Percentiles rank a stretch among this genome's conserved stretches.
Conservation (phyloP, 1,140 invertebrate genomes). For the Drosophila mauritiana region DNA sequence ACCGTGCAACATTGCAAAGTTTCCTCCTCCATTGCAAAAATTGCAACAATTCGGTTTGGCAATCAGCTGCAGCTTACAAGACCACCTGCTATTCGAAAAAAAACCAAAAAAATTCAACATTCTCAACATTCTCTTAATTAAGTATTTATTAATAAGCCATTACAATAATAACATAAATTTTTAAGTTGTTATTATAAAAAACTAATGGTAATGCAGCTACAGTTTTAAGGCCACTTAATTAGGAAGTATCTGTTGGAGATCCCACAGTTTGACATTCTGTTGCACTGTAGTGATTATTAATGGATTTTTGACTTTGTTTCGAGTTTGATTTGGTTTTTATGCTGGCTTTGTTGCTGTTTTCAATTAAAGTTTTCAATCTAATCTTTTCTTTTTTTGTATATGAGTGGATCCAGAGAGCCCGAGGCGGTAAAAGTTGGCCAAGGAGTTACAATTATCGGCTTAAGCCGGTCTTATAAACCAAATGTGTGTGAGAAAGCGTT, state of each 20-base stretch:
- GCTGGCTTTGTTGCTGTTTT: constrained; percentile 38
- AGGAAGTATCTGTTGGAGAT: constrained; percentile 9
- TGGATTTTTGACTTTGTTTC: constrained; percentile 37
- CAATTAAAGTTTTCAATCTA: constrained; percentile 50
- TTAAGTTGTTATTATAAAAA: background rate
- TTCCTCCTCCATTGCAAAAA: constrained; percentile 20
- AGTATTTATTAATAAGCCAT: no score
- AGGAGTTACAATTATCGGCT: constrained; percentile 61
- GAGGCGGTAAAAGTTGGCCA: constrained; percentile 59
- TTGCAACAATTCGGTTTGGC: constrained; percentile 32
- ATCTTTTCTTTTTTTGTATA: background rate
- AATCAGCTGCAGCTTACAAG: constrained; percentile 28
- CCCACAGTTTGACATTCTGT: constrained; percentile 37
- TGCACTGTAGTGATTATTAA: constrained; percentile 39
- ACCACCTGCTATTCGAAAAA: constrained; percentile 24
- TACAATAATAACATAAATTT: background rate
- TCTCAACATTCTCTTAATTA: background rate
- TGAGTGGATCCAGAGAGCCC: constrained; percentile 14
- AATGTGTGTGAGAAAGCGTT: constrained; percentile 26
- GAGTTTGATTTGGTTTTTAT: constrained; percentile 19
- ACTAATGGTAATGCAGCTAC: background rate
- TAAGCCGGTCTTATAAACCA: constrained; percentile 24
- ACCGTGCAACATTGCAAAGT: constrained; percentile 29
- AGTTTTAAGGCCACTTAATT: background rate
- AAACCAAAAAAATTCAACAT: background rate